Conservation (phyloP, 1,140 invertebrate genomes). For the Bombus consobrinus region DNA sequence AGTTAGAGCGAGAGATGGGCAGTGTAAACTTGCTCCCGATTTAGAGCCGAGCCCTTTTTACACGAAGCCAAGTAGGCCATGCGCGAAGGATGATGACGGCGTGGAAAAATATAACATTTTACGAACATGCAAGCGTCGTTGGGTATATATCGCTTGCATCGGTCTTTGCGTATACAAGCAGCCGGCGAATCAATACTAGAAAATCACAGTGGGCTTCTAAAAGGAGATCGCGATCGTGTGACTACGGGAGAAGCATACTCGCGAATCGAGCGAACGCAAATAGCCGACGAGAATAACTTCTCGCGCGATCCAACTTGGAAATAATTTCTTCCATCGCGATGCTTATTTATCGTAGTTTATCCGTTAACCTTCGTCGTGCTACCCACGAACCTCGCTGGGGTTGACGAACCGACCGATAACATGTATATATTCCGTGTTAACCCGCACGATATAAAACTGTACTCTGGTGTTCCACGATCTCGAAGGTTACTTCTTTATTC, state of each 20-base stretch:
- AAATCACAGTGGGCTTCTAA: conserved; percentile 44
- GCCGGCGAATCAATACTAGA: conserved; percentile 54
- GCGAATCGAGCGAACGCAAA: conserved; percentile 5
- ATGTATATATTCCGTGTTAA: no score
- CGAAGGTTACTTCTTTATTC: not conserved
- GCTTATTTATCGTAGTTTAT: conserved; percentile 11
- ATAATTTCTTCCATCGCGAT: not conserved
- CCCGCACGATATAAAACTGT: not conserved
- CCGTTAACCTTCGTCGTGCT: not conserved
- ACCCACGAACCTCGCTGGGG: not conserved
- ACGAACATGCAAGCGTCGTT: conserved; percentile 50
- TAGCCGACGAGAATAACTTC: conserved; percentile 7
- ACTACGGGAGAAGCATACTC: not conserved
- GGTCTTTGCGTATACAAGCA: conserved; percentile 37
- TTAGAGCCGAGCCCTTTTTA: conserved; percentile 72
- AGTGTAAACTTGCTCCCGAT: conserved; percentile 69
- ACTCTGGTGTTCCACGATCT: not conserved
- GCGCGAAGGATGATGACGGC: conserved; percentile 63
- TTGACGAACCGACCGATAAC: conserved; percentile 10
- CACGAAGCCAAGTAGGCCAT: conserved; percentile 68
- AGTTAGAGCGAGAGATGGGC: conserved; percentile 64
- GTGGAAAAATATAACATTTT: conserved; percentile 68
- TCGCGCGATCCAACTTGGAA: conserved; percentile 10
- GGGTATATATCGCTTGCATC: conserved; percentile 38
- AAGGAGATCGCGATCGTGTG: conserved; percentile 39